These are phyloP conservation scores for Neodiprion fabricii DNA, from an alignment of 1,140 invertebrate genomes.

Conservation along the genomic window DNA sequence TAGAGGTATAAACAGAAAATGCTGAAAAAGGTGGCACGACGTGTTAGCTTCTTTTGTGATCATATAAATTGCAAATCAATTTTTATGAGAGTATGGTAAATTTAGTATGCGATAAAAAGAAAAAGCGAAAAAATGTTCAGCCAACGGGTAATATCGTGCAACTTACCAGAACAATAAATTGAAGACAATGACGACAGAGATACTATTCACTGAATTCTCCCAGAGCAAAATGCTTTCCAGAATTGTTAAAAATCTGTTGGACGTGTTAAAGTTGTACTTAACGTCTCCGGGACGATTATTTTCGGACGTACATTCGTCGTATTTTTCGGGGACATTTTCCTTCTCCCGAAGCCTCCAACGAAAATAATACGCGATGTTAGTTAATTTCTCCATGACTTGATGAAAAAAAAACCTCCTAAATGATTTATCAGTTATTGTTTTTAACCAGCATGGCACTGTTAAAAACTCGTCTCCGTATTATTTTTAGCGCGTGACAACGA, in stretches of 20 bases:
- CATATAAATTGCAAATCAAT: too few species aligned
- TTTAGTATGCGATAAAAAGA: too few species aligned
- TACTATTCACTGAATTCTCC: conserved; percentile 53
- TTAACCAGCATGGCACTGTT: conserved; percentile 4
- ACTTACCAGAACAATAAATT: conserved; percentile 52
- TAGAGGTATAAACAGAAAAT: too few species aligned
- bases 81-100: too few species aligned
- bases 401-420: background rate
- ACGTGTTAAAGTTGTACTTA: conserved; percentile 19
- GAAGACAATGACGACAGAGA: conserved; percentile 46
- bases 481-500: conserved; percentile 27
- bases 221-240: conserved; percentile 52
- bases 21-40: too few species aligned
- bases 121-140: background rate
- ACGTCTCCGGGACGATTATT: background rate
- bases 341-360: conserved; percentile 29
- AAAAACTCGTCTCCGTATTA: conserved; percentile 19
- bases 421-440: background rate
- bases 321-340: conserved; percentile 17
- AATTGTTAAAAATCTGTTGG: conserved; percentile 36
- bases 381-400: conserved; percentile 39
- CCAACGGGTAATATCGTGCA: background rate
- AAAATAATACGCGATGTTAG: conserved; percentile 36
- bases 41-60: too few species aligned
- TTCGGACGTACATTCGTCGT: conserved; percentile 6